These are phyloP conservation scores for Chaetodon auriga DNA, from an alignment of 2,113 vertebrate species.

Conservation along the genomic window DNA sequence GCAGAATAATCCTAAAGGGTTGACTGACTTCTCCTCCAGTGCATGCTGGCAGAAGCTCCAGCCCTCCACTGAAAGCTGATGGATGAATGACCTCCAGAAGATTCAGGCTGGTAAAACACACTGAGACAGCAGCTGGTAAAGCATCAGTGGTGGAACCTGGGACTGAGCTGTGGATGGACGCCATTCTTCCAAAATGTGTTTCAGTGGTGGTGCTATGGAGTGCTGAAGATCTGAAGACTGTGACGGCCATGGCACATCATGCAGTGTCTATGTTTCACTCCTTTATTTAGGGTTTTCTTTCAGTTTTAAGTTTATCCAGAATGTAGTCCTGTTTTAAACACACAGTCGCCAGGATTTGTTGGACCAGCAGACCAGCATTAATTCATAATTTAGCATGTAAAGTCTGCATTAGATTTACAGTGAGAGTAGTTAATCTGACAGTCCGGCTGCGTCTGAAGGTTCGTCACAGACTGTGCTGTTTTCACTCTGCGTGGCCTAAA, in stretches of 20 bases:
- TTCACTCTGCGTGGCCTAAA: background rate
- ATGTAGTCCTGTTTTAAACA: background rate
- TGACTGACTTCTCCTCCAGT: background rate
- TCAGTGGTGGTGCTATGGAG: no score
- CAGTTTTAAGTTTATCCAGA: background rate
- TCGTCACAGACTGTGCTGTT: background rate
- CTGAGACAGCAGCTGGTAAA: background rate
- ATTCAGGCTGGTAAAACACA: background rate
- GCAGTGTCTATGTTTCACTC: no score
- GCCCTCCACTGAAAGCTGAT: no score
- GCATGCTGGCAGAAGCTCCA: background rate
- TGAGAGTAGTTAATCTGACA: background rate
- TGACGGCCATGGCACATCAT: no score
- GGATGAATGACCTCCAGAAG: background rate
- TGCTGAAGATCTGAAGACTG: no score
- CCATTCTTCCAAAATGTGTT: no score
- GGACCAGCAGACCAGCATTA: background rate
- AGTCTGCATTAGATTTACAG: background rate
- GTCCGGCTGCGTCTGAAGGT: background rate
- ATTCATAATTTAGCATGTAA: constrained; percentile 9
- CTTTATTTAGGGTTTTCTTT: background rate
- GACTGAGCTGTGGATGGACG: no score
- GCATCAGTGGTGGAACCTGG: no score
- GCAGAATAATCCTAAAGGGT: background rate
- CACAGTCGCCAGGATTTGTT: background rate